Base-by-base conservation (phyloP, 2,888 invertebrate genomes). In the Cheilosia soror region DNA sequence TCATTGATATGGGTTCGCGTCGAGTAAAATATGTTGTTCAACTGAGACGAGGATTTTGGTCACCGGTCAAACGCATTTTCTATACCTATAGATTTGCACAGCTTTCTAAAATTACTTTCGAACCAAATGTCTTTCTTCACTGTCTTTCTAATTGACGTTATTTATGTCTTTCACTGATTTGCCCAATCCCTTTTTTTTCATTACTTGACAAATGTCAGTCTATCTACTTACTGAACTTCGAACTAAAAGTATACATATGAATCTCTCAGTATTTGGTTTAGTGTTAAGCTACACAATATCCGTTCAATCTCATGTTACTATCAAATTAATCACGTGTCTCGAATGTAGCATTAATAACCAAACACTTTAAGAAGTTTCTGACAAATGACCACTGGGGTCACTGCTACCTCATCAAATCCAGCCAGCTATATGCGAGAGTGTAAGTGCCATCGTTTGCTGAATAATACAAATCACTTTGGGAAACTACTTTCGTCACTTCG, bases 381-480 rank as follows among this genome's bases (percentile, higher is more conserved):
- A 68, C 66, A 78, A 73, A 73, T 68, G 33, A 55, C 49, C 60
- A 53, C 47, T 7, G 72, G 51, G 11, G 71, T 49, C 49, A 25
- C 20, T 25, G 25, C 49, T 49, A 57, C 68, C 73, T 66, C 82
- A 78, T 73, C 72, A 83, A 78, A 58, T 44, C 15, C 33, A 11
- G n/a, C 20, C 57, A 69, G 44, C 66, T 9, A 33, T 11, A 40
- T 49, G 9, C 33, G 55, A 75, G 63, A 69, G 47, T 55, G 57
- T 79, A 84, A 84, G 73, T 84, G 79, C 65, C 84, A 71, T 84
- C 73, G 66, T 84, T 84, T 79, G 60, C 69, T 75, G 60, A 84
- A 79, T 84, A 75, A 78, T 75, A 84, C 75, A 84, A 84, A 84
- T 84, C 84, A 79, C 79, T 79, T 83, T 79, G 57, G 47, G 29